Conservation (phyloP, 1,140 invertebrate species). For the Latrodectus geometricus region DNA sequence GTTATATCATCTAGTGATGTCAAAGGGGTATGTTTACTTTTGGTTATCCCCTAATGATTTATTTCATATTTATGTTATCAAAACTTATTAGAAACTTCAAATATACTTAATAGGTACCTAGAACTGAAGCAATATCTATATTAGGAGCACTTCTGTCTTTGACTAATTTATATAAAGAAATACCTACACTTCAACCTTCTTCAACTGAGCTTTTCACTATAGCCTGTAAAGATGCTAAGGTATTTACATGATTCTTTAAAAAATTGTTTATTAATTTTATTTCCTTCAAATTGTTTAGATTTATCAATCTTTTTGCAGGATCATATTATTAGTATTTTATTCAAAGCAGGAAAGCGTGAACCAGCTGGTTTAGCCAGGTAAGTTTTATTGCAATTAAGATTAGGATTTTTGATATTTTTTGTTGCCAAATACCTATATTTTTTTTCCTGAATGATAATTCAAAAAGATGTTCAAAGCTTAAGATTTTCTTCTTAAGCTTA, state of each 20-base stretch:
- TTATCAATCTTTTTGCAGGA: conserved; percentile 75
- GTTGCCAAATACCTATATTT: no score
- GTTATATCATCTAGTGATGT: conserved; percentile 86
- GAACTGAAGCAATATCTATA: conserved; percentile 91
- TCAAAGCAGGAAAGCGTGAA: conserved; percentile 87
- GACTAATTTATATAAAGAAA: conserved; percentile 79
- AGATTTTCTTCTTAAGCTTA: no score
- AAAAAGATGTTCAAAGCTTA: no score
- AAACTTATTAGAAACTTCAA: neutral
- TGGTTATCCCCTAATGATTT: conserved; percentile 15
- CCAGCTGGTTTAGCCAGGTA: conserved; percentile 85
- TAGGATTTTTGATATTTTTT: no score
- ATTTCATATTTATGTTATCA: neutral
- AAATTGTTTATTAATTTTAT: neutral
- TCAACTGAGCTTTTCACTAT: conserved; percentile 77
- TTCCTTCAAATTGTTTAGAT: neutral
- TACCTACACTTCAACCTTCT: conserved; percentile 85
- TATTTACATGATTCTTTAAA: conserved; percentile 66
- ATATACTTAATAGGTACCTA: conserved; percentile 76
- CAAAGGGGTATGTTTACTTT: conserved; percentile 74
- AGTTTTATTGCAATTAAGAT: no score
- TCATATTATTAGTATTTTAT: conserved; percentile 86
- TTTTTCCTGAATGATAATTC: no score
- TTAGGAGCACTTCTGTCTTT: conserved; percentile 87
- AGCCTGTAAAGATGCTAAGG: conserved; percentile 83